Base-by-base conservation (phyloP, 2,797 vertebrate species). In the Ceyx erithaca region DNA sequence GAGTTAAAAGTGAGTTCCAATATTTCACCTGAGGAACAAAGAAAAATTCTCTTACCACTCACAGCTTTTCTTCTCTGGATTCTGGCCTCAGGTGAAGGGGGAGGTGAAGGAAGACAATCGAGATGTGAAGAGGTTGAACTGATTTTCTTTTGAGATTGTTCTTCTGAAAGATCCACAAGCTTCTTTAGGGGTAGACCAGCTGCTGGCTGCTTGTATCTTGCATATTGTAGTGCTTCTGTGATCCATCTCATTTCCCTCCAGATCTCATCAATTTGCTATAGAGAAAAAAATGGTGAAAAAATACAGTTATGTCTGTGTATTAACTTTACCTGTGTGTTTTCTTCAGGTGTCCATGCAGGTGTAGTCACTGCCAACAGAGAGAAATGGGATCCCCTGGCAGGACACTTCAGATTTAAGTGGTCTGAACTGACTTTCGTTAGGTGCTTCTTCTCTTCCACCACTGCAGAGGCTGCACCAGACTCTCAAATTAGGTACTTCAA, bases 241-340 rank as follows among this genome's bases (percentile, higher is more conserved):
- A 99, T 98, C 99, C 99, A 99, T 43, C 98, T 98, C 96, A 98
- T 97, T 93, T 98, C 98, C 86, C 97, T 98, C 98, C 98, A 98
- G 75, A 98, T 98, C 97, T 98, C 98, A 96, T 99, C 98, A 85
- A 97, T 98, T 98, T 99, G 98, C 98, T 99, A 87, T 80, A 73
- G 55, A 89, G 80, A 49, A 96, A 67, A 25, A 14, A 55, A 49
- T 3, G 30, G 41, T n/a, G 43, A 66, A 52, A 80, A 87, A 66
- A 19, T 45, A 33, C 14, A 41, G 14, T 51, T 45, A 58, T 35
- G 26, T 30, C 54, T 77, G 30, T 63, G 18, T 67, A 40, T 76
- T 87, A 57, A 78, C 85, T 75, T 49, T 62, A 10, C 40, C 4
- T 21, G 16, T 54, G 19, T 80, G 7, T 37, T 49, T 87, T n/a